Percentiles rank a stretch among this genome's conserved stretches.
Conservation (phyloP, 2,113 vertebrate genomes). For the Uria aalge region DNA sequence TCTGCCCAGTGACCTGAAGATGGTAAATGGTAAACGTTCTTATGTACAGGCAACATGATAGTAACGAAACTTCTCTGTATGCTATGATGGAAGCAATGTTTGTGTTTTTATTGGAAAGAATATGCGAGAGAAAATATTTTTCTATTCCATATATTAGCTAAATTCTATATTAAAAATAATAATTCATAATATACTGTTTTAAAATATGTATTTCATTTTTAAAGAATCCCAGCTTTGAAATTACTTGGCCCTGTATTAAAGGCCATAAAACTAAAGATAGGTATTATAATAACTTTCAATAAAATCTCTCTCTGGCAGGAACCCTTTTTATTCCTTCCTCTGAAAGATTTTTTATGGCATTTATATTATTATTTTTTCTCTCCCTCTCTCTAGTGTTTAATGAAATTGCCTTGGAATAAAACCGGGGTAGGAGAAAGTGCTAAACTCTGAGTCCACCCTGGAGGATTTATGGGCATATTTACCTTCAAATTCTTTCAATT, state of each 20-base stretch:
- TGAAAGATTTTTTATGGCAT: slow-evolving; percentile 71
- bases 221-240: slow-evolving; percentile 68
- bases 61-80: background rate
- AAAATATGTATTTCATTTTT: slow-evolving; percentile 74
- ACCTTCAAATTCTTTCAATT: slow-evolving; percentile 62
- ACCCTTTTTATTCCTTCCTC: slow-evolving; percentile 69
- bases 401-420: slow-evolving; percentile 75
- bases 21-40: background rate
- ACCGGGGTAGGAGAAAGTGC: slow-evolving; percentile 56
- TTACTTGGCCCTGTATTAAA: slow-evolving; percentile 67
- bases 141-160: slow-evolving; percentile 31
- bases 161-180: slow-evolving; percentile 70
- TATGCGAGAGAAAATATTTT: slow-evolving; percentile 35
- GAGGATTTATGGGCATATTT: slow-evolving; percentile 73
- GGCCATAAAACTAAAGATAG: slow-evolving; percentile 74
- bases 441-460: slow-evolving; percentile 53
- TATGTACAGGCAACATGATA: background rate
- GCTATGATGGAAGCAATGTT: background rate
- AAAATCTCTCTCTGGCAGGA: slow-evolving; percentile 69
- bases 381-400: slow-evolving; percentile 57
- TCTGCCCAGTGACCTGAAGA: background rate
- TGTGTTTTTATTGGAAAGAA: slow-evolving; percentile 23
- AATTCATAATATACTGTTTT: slow-evolving; percentile 58
- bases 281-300: slow-evolving; percentile 77
- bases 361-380: slow-evolving; percentile 65